Conservation (phyloP, 1,140 invertebrate species). For the Drosophila leontia region DNA sequence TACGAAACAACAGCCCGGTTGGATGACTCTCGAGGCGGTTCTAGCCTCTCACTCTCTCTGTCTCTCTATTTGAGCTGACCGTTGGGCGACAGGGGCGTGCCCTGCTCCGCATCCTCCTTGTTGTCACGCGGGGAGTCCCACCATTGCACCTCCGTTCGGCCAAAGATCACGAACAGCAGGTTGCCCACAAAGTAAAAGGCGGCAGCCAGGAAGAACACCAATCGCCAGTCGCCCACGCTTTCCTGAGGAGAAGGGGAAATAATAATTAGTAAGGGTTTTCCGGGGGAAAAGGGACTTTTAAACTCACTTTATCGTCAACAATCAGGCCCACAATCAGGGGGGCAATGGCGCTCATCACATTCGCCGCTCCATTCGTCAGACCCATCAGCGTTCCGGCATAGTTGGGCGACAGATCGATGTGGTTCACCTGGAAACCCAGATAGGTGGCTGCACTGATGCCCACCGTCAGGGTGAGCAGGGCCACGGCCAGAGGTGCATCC, state of each 20-base stretch:
- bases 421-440: conserved; percentile 89
- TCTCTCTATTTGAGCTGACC: conserved; percentile 30
- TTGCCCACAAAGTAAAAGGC: conserved; percentile 89
- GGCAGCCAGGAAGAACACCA: conserved; percentile 91
- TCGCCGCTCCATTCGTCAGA: conserved; percentile 91
- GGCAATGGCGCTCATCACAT: conserved; percentile 90
- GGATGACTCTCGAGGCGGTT: conserved; percentile 37
- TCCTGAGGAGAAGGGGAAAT: conserved; percentile 23
- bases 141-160: conserved; percentile 87
- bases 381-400: conserved; percentile 90
- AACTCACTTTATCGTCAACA: conserved; percentile 87
- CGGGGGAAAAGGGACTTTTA: too few species aligned
- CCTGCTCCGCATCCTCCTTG: conserved; percentile 60
- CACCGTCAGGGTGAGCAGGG: conserved; percentile 89
- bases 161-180: conserved; percentile 89
- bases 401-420: conserved; percentile 92
- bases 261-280: too few species aligned
- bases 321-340: conserved; percentile 88
- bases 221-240: conserved; percentile 87
- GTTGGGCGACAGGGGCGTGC: conserved; percentile 50
- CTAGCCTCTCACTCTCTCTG: conserved; percentile 2
- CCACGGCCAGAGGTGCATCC: conserved; percentile 86
- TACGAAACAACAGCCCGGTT: conserved; percentile 63
- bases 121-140: conserved; percentile 87
- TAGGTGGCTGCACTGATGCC: conserved; percentile 92